Percentiles rank a stretch among this genome's conserved stretches.
Evolutionary conservation across 2,797 vertebrate species (phyloP).

Genomic region (Fistularia commersonii): DNA sequence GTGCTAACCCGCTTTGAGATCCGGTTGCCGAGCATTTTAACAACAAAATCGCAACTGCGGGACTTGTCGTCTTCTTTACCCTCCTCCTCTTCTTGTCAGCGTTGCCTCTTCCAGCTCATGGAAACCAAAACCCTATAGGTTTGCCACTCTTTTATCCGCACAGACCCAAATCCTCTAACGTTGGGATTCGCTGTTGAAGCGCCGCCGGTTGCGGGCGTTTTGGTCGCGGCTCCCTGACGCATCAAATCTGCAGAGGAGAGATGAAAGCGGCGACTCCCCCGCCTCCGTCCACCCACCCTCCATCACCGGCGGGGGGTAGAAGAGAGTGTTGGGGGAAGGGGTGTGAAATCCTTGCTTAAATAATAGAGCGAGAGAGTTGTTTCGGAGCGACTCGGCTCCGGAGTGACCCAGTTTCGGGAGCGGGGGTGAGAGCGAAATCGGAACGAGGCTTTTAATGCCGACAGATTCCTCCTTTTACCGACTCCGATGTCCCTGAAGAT

Average conservation of each 20-base stretch:
- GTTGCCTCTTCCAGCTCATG: too few species aligned
- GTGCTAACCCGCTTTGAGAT: too few species aligned
- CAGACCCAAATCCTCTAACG: too few species aligned
- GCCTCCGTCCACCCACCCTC: slow-evolving; percentile 37
- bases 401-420: slow-evolving; percentile 43
- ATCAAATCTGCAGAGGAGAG: slow-evolving; percentile 32
- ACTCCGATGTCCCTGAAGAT: slow-evolving; percentile 18
- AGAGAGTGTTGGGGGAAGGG: slow-evolving; percentile 20
- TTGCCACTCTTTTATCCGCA: too few species aligned
- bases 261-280: slow-evolving; percentile 45
- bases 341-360: slow-evolving; percentile 40
- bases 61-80: too few species aligned
- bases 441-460: slow-evolving; percentile 14
- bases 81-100: too few species aligned
- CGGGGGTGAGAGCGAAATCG: slow-evolving; percentile 30
- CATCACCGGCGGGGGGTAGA: slow-evolving; percentile 28
- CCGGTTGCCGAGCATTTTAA: too few species aligned
- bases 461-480: slow-evolving; percentile 8
- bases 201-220: too few species aligned
- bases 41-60: too few species aligned
- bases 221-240: slow-evolving; percentile 16
- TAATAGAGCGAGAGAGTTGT: slow-evolving; percentile 38
- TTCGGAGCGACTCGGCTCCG: slow-evolving; percentile 20
- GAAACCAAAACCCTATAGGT: too few species aligned
- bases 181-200: too few species aligned